Conservation (phyloP, 1,140 invertebrate species). For the Drosophila auraria region DNA sequence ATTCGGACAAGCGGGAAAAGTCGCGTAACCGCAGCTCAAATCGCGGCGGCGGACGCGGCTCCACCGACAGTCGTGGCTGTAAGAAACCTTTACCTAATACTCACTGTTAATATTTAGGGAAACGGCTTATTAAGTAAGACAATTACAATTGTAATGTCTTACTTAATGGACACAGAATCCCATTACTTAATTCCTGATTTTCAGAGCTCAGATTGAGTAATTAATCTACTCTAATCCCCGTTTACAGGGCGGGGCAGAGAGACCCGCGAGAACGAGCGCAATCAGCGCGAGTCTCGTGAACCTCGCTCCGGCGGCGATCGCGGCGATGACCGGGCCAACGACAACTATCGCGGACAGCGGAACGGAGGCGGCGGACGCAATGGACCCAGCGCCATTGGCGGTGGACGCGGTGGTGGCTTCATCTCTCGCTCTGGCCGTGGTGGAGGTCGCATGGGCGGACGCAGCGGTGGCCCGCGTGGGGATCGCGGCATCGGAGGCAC, state of each 20-base stretch:
- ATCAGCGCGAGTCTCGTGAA: slow-evolving; percentile 83
- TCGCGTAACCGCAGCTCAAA: slow-evolving; percentile 83
- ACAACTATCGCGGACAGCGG: slow-evolving; percentile 85
- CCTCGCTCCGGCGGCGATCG: slow-evolving; percentile 86
- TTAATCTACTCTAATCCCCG: background rate
- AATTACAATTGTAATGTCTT: background rate
- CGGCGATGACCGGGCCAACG: slow-evolving; percentile 83
- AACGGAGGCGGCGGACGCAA: slow-evolving; percentile 72
- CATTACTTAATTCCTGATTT: background rate
- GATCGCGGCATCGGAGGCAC: slow-evolving; percentile 86
- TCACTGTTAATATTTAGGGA: background rate
- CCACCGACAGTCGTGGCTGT: slow-evolving; percentile 85
- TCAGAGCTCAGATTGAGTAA: background rate
- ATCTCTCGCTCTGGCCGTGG: slow-evolving; percentile 85
- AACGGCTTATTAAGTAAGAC: background rate
- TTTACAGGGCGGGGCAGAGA: slow-evolving; percentile 83
- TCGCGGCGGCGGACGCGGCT: slow-evolving; percentile 86
- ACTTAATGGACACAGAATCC: background rate
- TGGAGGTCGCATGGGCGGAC: slow-evolving; percentile 85
- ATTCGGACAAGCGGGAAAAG: slow-evolving; percentile 85
- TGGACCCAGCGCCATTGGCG: slow-evolving; percentile 65
- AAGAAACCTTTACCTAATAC: slow-evolving; percentile 27
- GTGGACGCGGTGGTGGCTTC: slow-evolving; percentile 85
- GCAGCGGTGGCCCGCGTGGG: slow-evolving; percentile 83
- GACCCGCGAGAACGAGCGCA: slow-evolving; percentile 84